phyloP scores from a whole-genome alignment of 2,113 vertebrate genomes.

The Megaceryle torquata region DNA sequence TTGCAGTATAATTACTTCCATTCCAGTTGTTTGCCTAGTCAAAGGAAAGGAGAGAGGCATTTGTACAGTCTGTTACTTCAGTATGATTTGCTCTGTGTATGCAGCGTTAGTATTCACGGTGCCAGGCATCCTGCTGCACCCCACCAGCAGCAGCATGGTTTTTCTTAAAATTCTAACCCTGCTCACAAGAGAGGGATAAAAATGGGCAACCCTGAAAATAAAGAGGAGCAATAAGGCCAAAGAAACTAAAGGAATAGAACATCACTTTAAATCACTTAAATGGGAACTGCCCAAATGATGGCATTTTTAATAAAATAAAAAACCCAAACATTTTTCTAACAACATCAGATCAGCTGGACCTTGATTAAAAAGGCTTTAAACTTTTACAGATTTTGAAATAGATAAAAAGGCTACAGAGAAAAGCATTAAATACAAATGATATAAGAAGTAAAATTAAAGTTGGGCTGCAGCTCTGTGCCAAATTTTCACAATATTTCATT shows the following conservation, averaged over 20 bases:
- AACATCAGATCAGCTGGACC: background rate
- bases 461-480: background rate
- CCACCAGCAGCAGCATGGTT: background rate
- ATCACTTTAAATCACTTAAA: background rate
- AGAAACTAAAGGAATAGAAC: background rate
- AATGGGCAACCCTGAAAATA: background rate
- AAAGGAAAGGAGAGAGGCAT: background rate
- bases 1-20: slow-evolving; percentile 15
- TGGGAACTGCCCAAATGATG: background rate
- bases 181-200: background rate
- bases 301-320: no score
- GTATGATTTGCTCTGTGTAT: background rate
- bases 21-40: background rate
- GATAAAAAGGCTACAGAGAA: background rate
- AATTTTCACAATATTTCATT: background rate
- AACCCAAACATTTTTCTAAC: background rate
- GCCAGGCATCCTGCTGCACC: background rate
- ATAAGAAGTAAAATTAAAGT: background rate
- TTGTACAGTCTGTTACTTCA: background rate
- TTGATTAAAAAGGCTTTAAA: background rate
- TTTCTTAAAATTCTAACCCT: background rate
- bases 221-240: background rate
- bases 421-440: background rate
- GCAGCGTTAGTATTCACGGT: background rate
- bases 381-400: background rate